These are phyloP conservation scores for Pangasius krempfi DNA, from an alignment of 2,797 vertebrate genomes.

Conservation along the genomic window DNA sequence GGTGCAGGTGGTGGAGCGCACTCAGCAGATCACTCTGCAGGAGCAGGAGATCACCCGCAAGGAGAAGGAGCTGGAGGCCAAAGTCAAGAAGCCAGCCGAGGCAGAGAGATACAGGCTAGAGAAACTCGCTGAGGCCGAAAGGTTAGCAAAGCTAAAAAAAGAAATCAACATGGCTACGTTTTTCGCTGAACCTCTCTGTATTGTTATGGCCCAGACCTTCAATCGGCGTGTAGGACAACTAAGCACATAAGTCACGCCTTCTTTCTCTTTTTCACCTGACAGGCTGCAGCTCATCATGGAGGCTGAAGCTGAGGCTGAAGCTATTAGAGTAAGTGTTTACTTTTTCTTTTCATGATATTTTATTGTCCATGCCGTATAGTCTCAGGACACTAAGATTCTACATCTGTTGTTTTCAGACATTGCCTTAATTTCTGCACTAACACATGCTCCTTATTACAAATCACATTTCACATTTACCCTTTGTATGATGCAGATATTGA, in stretches of 20 bases:
- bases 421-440: neutral
- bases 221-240: neutral
- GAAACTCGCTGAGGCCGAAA: slow-evolving; percentile 84
- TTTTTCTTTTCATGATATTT: neutral
- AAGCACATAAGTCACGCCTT: neutral
- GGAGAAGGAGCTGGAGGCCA: slow-evolving; percentile 90
- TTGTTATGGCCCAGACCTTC: neutral
- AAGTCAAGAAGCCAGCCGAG: slow-evolving; percentile 87
- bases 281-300: slow-evolving; percentile 90
- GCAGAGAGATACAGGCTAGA: slow-evolving; percentile 87
- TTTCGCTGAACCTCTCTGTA: neutral
- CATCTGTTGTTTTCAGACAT: neutral
- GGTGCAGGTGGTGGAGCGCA: slow-evolving; percentile 88
- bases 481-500: neutral
- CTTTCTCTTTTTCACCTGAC: slow-evolving; percentile 11
- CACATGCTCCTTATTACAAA: neutral
- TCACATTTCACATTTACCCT: neutral
- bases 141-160: slow-evolving; percentile 68
- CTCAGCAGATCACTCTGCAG: slow-evolving; percentile 90
- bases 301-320: slow-evolving; percentile 88
- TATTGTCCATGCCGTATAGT: neutral
- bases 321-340: slow-evolving; percentile 78
- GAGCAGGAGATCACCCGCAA: slow-evolving; percentile 88
- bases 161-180: neutral
- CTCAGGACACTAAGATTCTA: neutral